Evolutionary conservation across 1,140 invertebrate species (phyloP), one percentile per base, ranked within the genome.

Genomic region (Calliopsis andreniformis): DNA sequence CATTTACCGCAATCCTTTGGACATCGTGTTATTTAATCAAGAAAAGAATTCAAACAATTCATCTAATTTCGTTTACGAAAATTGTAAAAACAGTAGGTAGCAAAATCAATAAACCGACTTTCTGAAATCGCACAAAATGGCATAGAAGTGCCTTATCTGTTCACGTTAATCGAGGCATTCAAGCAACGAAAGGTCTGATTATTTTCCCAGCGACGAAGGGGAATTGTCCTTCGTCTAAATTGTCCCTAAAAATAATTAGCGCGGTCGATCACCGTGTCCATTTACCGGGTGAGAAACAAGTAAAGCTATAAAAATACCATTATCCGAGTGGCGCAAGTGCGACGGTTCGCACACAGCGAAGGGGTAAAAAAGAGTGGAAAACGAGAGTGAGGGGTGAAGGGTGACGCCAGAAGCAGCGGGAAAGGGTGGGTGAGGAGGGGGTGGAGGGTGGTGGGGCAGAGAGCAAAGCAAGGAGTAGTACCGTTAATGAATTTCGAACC

Each of bases 401-500:
- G 32, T 53, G 35, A 73, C 28, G 20, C 35, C 58, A 68, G 53
- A 75, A 32, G 25, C 61, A 43, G 25, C 16, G 25, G 39, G 28
- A n/a, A 5, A 39, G 32, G 23, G 70, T 49, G 45, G 59, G 39
- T 25, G 53, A 51, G 56, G 39, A 61, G 18, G 39, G 20, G 53
- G 56, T 43, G 59, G 45, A 59, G 25, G 66, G 66, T 23, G 49
- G 53, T 30, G n/a, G 42, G 28, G 49, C 39, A 62, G 63, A 79
- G 63, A 47, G 66, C 32, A 77, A 59, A 68, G 75, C 39, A 75
- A 76, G 63, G 62, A 64, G 67, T 67, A 81, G 64, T 51, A 72
- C 68, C 80, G 84, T 85, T 87, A 87, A 87, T 87, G 85, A 87
- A 87, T 87, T 87, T 87, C 79, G 79, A 84, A 87, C 66, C 81